Evolutionary conservation across 2,113 vertebrate genomes (phyloP).

Genomic region (Cyanoderma ruficeps): DNA sequence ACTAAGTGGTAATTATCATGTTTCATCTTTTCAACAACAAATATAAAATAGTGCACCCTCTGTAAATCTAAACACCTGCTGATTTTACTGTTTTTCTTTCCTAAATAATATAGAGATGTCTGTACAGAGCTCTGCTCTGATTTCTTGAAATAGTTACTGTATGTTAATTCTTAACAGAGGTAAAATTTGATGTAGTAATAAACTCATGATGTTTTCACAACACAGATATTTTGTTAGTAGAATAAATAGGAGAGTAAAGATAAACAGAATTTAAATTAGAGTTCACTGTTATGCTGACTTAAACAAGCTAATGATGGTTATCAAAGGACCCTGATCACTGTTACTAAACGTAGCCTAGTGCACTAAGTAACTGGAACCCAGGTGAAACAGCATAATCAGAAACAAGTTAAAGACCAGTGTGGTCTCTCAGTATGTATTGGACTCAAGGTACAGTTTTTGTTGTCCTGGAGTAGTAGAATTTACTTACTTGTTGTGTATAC

Average conservation of each 20-base stretch:
- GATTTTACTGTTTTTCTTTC: neutral
- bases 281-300: neutral
- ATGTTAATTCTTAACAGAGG: neutral
- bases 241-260: neutral
- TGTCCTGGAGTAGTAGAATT: neutral
- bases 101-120: neutral
- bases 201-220: neutral
- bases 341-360: neutral
- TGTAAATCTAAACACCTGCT: neutral
- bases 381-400: neutral
- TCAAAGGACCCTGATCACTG: neutral
- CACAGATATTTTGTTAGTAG: neutral
- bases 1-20: neutral
- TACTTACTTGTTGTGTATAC: neutral
- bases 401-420: neutral
- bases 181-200: neutral
- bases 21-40: neutral
- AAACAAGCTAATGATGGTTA: neutral
- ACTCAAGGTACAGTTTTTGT: neutral
- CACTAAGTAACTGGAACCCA: neutral
- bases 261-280: neutral
- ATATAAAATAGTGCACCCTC: neutral
- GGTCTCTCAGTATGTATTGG: neutral
- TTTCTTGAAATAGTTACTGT: neutral
- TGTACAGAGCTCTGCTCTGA: neutral